Conservation (phyloP, 2,797 vertebrate species). For the Enteromius mattozi region DNA sequence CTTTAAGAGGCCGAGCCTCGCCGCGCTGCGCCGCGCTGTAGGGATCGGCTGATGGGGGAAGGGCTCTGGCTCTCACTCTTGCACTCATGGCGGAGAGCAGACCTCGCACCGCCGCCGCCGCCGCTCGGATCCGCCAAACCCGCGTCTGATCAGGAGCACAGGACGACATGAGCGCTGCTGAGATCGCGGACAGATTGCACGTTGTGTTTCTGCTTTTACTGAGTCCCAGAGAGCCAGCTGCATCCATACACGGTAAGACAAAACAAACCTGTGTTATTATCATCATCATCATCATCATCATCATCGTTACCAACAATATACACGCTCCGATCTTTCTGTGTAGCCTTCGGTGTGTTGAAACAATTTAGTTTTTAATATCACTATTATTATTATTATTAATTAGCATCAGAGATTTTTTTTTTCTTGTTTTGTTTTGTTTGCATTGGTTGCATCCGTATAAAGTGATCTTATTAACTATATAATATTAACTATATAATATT, state of each 20-base stretch:
- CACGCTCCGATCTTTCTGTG: not conserved
- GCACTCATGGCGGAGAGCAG: constrained; percentile 41
- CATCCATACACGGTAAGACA: constrained; percentile 57
- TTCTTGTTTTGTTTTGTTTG: not conserved
- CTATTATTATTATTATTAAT: not conserved
- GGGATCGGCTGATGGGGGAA: constrained; percentile 68
- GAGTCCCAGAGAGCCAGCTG: constrained; percentile 51
- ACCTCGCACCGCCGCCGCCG: constrained; percentile 67
- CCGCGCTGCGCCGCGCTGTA: constrained; percentile 63
- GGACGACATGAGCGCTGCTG: constrained; percentile 77
- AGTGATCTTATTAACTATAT: not conserved
- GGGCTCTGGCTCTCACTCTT: constrained; percentile 67
- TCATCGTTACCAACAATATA: not conserved
- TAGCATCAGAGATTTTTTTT: not conserved
- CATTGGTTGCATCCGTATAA: not conserved
- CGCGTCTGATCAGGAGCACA: constrained; percentile 65
- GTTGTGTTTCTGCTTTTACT: constrained; percentile 59
- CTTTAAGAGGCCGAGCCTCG: constrained; percentile 72
- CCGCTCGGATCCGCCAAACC: constrained; percentile 21
- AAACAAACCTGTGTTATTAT: constrained; percentile 16
- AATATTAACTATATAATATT: not conserved
- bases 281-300: too few relatives aligned
- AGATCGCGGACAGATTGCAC: constrained; percentile 77
- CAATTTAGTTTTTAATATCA: not conserved
- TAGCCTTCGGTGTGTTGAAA: not conserved